Percentiles rank a stretch among this genome's conserved stretches.
These are phyloP conservation scores for Ochlodes sylvanus DNA, from an alignment of 2,888 invertebrate species.

Conservation along the genomic window DNA sequence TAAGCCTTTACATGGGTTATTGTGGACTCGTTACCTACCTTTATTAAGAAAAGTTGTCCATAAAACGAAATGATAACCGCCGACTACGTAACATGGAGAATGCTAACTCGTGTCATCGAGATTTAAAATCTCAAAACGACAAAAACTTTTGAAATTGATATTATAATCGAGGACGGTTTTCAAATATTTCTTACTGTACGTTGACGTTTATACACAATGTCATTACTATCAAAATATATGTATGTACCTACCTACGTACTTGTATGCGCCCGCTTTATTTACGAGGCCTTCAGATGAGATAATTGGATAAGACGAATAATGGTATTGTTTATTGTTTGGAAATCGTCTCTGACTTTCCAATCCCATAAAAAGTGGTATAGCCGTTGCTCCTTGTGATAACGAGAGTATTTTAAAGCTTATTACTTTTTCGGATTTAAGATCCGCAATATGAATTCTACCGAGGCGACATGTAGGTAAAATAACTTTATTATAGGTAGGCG, in stretches of 20 bases:
- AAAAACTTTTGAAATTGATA: no score
- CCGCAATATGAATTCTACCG: neutral
- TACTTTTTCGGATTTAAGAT: neutral
- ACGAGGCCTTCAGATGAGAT: conserved; percentile 15
- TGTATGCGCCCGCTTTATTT: conserved; percentile 18
- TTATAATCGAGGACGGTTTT: no score
- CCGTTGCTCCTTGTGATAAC: neutral
- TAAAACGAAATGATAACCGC: no score
- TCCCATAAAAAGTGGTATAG: conserved; percentile 9
- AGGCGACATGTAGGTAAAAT: no score
- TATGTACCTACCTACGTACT: neutral
- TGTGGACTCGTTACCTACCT: no score
- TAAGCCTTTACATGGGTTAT: no score
- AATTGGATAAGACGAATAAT: conserved; percentile 28
- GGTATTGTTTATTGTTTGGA: conserved; percentile 29
- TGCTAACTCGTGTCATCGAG: no score
- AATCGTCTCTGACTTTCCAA: conserved; percentile 21
- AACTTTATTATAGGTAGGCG: no score
- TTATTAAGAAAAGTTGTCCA: no score
- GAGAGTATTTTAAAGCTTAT: conserved; percentile 3
- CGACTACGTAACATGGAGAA: no score
- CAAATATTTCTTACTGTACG: no score
- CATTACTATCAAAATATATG: neutral
- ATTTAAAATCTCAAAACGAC: no score
- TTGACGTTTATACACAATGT: neutral